Evolutionary conservation across 2,888 invertebrate species (phyloP).

Genomic region (Drosophila affinis): DNA sequence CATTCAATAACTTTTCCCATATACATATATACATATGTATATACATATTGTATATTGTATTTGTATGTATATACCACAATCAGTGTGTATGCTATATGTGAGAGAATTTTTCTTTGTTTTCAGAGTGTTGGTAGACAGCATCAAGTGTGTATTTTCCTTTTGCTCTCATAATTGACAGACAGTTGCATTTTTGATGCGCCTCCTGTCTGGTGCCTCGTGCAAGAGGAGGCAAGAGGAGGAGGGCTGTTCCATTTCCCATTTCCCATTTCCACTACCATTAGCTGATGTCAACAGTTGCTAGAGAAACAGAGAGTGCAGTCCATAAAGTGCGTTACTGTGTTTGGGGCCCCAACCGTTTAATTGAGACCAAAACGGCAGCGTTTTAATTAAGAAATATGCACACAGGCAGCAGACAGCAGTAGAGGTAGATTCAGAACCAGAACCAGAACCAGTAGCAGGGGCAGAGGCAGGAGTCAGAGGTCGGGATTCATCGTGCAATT

Average conservation of each 20-base stretch:
- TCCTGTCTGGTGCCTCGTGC: slow-evolving; percentile 50
- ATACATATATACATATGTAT: not conserved
- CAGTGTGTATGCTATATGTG: slow-evolving; percentile 2
- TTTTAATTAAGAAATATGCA: slow-evolving; percentile 66
- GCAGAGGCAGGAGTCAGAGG: slow-evolving; percentile 22
- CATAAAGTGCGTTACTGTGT: slow-evolving; percentile 60
- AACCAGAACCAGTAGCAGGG: not conserved
- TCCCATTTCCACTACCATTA: slow-evolving; percentile 1
- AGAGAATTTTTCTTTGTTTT: slow-evolving; percentile 20
- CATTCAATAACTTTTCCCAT: slow-evolving; percentile 67
- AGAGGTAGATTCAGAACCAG: not conserved
- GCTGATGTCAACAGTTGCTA: slow-evolving; percentile 17
- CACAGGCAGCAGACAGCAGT: slow-evolving; percentile 12
- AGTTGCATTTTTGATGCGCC: slow-evolving; percentile 64
- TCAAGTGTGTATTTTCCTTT: slow-evolving; percentile 59
- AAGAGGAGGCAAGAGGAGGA: too few relatives aligned
- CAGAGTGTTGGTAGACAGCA: slow-evolving; percentile 39
- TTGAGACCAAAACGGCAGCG: slow-evolving; percentile 55
- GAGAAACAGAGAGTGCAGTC: slow-evolving; percentile 4
- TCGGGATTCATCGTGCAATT: slow-evolving; percentile 57
- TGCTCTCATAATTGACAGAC: slow-evolving; percentile 70
- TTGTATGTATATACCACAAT: slow-evolving; percentile 5
- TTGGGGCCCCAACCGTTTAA: slow-evolving; percentile 38
- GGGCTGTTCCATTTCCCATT: not conserved
- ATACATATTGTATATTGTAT: slow-evolving; percentile 6